These are phyloP conservation scores for Chrysogorgia sp. DNA, from an alignment of 92 coral and sea anemone species.

Conservation along the genomic window DNA sequence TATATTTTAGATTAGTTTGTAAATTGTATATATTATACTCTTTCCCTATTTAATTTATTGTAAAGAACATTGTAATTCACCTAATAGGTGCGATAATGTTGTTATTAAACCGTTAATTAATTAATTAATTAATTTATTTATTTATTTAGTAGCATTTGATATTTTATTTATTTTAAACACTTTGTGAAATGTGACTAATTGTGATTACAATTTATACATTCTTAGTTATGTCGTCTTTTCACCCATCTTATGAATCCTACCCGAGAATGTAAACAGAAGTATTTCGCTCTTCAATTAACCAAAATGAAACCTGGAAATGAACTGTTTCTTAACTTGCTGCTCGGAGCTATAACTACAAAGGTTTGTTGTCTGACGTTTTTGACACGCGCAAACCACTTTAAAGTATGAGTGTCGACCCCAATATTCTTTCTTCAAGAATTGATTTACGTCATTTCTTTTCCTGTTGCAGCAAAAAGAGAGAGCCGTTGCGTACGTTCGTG, in stretches of 20 bases:
- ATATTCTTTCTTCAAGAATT: too few species aligned
- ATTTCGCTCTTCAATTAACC: conserved; percentile 72
- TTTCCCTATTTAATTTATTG: too few species aligned
- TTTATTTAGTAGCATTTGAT: too few species aligned
- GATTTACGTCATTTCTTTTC: too few species aligned
- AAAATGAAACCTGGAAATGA: conserved; percentile 75
- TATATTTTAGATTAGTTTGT: too few species aligned
- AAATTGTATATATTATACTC: too few species aligned
- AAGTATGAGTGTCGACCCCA: too few species aligned
- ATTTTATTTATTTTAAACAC: neutral
- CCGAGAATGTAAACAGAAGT: conserved; percentile 61
- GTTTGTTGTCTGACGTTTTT: conserved; percentile 35
- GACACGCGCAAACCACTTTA: too few species aligned
- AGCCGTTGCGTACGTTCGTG: conserved; percentile 71
- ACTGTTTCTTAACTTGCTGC: conserved; percentile 62
- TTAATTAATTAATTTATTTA: too few species aligned
- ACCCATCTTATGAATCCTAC: conserved; percentile 78
- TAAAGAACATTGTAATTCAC: too few species aligned
- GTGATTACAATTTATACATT: neutral
- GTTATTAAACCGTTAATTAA: too few species aligned
- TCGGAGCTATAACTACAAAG: conserved; percentile 81
- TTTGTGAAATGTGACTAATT: neutral
- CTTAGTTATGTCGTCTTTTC: conserved; percentile 73
- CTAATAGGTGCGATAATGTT: too few species aligned
- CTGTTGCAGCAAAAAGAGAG: conserved; percentile 73